Evolutionary conservation across 1,140 invertebrate species (phyloP).

Genomic region (Heliconius congener): DNA sequence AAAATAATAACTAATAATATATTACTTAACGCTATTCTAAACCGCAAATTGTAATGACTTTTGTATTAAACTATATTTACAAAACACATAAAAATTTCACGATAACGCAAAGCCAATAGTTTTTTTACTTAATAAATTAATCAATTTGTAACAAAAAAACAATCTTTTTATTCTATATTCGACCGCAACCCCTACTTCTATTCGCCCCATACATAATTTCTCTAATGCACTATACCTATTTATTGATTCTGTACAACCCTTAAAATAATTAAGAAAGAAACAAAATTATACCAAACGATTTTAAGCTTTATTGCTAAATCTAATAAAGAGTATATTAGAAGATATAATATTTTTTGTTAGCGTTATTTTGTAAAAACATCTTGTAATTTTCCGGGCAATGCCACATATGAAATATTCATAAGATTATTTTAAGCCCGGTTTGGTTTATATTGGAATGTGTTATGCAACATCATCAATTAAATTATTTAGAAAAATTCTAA

Average conservation of each 20-base stretch:
- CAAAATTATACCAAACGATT: neutral
- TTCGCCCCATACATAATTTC: slow-evolving; percentile 24
- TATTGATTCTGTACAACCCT: slow-evolving; percentile 20
- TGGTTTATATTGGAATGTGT: slow-evolving; percentile 30
- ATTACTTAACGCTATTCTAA: too few relatives aligned
- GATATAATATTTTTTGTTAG: neutral
- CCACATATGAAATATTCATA: slow-evolving; percentile 55
- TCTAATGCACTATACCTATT: slow-evolving; percentile 35
- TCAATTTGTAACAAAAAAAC: neutral
- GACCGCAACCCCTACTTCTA: slow-evolving; percentile 21
- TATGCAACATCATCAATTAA: slow-evolving; percentile 28
- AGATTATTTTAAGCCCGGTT: slow-evolving; percentile 45
- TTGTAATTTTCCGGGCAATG: slow-evolving; percentile 47
- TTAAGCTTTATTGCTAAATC: neutral
- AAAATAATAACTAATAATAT: too few relatives aligned
- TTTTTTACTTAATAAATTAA: neutral
- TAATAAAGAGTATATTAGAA: neutral
- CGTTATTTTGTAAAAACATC: slow-evolving; percentile 18
- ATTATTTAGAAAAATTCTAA: neutral
- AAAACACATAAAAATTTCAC: neutral
- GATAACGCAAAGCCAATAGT: neutral
- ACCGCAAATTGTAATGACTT: too few relatives aligned
- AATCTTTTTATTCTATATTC: neutral
- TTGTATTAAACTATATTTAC: too few relatives aligned
- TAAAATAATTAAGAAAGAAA: neutral